phyloP scores from a whole-genome alignment of 2,888 invertebrate species.

The Temnothorax unifasciatus region DNA sequence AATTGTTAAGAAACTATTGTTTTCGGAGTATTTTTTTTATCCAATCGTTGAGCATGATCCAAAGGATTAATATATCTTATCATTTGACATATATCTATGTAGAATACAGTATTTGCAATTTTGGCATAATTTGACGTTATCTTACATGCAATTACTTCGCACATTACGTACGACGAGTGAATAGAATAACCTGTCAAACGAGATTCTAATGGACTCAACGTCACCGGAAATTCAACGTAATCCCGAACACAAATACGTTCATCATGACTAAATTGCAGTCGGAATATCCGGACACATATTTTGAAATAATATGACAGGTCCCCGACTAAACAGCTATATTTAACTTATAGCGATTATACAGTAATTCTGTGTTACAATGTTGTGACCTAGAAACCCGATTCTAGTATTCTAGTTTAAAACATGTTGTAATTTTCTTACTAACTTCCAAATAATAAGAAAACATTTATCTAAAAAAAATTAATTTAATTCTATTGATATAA shows the following conservation, averaged over 20 bases:
- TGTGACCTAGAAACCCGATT: neutral
- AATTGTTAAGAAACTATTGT: neutral
- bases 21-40: neutral
- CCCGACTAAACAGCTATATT: neutral
- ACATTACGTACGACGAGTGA: neutral
- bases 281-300: conserved; percentile 5
- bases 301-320: neutral
- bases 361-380: neutral
- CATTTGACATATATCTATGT: neutral
- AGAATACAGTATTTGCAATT: neutral
- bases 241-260: conserved; percentile 16
- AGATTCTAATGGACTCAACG: conserved; percentile 29
- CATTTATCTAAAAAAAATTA: neutral
- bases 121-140: neutral
- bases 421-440: neutral
- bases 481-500: neutral
- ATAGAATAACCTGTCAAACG: conserved; percentile 36
- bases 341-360: conserved; percentile 3
- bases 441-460: neutral
- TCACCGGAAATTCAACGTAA: conserved; percentile 33
- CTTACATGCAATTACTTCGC: neutral
- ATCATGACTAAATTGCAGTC: conserved; percentile 13
- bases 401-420: neutral
- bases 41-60: neutral
- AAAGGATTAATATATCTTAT: neutral